Percentiles rank a stretch among this genome's conserved stretches.
phyloP scores from a whole-genome alignment of 2,888 invertebrate species.

The Oxyscelio sp. region DNA sequence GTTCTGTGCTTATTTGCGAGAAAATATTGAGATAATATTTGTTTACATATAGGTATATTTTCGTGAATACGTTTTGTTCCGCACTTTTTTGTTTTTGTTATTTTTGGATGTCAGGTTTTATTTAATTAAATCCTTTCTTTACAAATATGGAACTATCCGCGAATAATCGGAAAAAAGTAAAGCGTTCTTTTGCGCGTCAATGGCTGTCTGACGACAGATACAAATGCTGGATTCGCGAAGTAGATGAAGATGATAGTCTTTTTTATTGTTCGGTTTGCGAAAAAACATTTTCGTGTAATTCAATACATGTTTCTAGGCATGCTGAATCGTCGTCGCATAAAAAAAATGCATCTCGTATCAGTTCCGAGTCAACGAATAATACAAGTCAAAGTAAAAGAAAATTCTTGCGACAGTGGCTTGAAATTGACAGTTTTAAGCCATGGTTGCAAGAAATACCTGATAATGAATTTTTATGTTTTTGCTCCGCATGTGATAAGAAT shows the following conservation, averaged over 20 bases:
- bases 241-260: not conserved
- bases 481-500: not conserved
- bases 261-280: constrained; percentile 27
- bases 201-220: constrained; percentile 4
- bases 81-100: too few species aligned
- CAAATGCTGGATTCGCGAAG: constrained; percentile 28
- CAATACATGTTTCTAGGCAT: constrained; percentile 16
- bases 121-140: too few species aligned
- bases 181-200: not conserved
- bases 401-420: constrained; percentile 29
- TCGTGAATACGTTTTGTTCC: too few species aligned
- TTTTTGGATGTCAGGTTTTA: too few species aligned
- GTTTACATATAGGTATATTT: too few species aligned
- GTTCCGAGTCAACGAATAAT: not conserved
- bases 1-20: too few species aligned
- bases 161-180: constrained; percentile 11
- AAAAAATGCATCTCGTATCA: not conserved
- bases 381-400: not conserved
- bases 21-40: too few species aligned
- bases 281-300: not conserved
- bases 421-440: constrained; percentile 8
- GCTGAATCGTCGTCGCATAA: not conserved
- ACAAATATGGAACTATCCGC: too few species aligned
- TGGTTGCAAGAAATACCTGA: constrained; percentile 27
- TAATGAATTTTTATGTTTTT: constrained; percentile 4